These are phyloP conservation scores for Sarcophaga caerulescens DNA, from an alignment of 2,888 invertebrate genomes.

Conservation along the genomic window DNA sequence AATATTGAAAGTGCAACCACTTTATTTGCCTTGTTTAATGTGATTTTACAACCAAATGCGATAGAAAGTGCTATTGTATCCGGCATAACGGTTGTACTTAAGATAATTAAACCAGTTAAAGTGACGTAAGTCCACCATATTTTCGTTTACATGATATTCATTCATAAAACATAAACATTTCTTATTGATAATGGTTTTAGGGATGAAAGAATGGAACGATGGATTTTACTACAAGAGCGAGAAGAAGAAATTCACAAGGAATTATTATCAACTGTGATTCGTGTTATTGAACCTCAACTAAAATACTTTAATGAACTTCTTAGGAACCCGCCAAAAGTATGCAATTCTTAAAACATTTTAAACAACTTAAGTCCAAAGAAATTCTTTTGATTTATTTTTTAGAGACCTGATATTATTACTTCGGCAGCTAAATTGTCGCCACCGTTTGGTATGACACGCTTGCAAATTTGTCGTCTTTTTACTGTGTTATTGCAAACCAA, in stretches of 20 bases:
- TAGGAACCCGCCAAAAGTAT: conserved; percentile 87
- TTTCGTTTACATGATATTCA: background rate
- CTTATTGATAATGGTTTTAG: conserved; percentile 67
- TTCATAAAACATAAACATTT: background rate
- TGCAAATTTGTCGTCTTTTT: conserved; percentile 90
- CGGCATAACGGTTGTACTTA: conserved; percentile 90
- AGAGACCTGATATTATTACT: conserved; percentile 86
- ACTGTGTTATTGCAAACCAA: conserved; percentile 89
- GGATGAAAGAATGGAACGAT: conserved; percentile 79
- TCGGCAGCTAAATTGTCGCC: conserved; percentile 87
- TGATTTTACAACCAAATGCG: conserved; percentile 87
- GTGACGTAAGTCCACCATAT: conserved; percentile 74
- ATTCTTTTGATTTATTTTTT: conserved; percentile 19
- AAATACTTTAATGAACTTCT: conserved; percentile 86
- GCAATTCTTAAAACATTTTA: background rate
- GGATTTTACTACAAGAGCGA: conserved; percentile 77
- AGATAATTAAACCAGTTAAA: conserved; percentile 83
- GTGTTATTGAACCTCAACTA: conserved; percentile 85
- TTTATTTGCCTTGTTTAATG: conserved; percentile 86
- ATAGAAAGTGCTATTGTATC: conserved; percentile 88
- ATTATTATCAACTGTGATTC: conserved; percentile 84
- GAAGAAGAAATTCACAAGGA: conserved; percentile 84
- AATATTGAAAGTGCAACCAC: conserved; percentile 86
- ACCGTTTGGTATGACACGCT: conserved; percentile 90
- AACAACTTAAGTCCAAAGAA: background rate